Base-by-base conservation (phyloP, 1,140 invertebrate genomes). In the Halesus radiatus region DNA sequence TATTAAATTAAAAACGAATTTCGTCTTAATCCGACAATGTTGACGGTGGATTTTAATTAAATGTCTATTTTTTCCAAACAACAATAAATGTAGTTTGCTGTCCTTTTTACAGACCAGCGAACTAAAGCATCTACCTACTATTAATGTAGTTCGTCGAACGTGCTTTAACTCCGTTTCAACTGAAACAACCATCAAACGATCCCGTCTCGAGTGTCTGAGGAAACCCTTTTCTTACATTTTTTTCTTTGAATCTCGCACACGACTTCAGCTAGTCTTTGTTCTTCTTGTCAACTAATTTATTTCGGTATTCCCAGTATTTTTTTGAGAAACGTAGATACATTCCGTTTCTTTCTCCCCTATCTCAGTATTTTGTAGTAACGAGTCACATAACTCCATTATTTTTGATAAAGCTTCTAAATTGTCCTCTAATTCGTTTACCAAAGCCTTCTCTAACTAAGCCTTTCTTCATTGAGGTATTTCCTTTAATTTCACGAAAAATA, bases 261-360 rank as follows among this genome's bases (percentile, higher is more conserved):
- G 8, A 45, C 6, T 50, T 70, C n/a, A n/a, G 4, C 23, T 50
- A 50, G 37, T 70, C 66, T 70, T 70, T 70, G 66, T 70, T 70
- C 66, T 70, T 23, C 32, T 50, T 50, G 62, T 50, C 66, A 70
- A 45, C 66, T 70, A 70, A 70, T 70, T 70, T 70, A 70, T 70
- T 37, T 70, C 15, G 10, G 50, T n/a, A n/a, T 68, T 22, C 20
- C 3, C 3, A 20, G 66, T 52, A 50, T 18, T 50, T 70, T 68
- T 68, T 68, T n/a, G 16, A 18, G 22, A 8, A 45, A 50, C 66
- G 18, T 10, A 37, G 7, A 32, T 37, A 70, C 37, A 50, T 70
- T 37, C 29, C 7, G 66, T 52, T 18, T 37, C 37, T 32, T 45
- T 68, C 20, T 18, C 37, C 22, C 16, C 45, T 50, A 45, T 45